A percentile compares a stretch with the other conserved stretches of the same genome.
phyloP scores from a whole-genome alignment of 2,113 vertebrate species.

The Alethe diademata region DNA sequence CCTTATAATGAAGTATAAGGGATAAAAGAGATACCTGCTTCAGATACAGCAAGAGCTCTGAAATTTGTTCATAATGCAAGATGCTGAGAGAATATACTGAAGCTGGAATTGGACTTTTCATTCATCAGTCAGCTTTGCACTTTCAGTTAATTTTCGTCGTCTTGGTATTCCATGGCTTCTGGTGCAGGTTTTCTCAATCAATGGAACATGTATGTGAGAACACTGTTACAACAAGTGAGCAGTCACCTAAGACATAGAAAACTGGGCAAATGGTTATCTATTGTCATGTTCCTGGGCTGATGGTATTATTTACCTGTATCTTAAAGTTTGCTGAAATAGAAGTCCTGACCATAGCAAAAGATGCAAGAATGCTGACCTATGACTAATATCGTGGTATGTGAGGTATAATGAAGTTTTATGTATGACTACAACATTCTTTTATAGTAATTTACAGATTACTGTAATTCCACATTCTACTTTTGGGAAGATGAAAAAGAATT shows the following conservation, averaged over 20 bases:
- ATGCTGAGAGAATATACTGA: neutral
- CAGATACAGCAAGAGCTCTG: neutral
- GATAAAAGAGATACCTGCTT: neutral
- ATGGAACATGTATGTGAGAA: neutral
- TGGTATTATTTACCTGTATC: neutral
- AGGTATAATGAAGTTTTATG: neutral
- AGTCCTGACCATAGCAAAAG: neutral
- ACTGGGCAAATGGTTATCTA: neutral
- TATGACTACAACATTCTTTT: neutral
- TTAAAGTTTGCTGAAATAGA: neutral
- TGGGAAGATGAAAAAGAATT: neutral
- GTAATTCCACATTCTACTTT: neutral
- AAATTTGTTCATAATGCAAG: neutral
- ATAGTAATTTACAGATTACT: neutral
- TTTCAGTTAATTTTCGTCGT: neutral
- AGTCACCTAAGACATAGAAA: neutral
- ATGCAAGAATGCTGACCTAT: neutral
- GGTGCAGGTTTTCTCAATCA: neutral
- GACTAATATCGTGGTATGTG: neutral
- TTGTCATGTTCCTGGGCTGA: neutral
- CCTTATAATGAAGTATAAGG: neutral
- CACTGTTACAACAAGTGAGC: neutral
- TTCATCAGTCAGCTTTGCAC: neutral
- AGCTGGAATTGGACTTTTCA: neutral
- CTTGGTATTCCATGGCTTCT: neutral